Evolutionary conservation across 1,140 invertebrate species (phyloP).

Genomic region (Cyclargus thomasi): DNA sequence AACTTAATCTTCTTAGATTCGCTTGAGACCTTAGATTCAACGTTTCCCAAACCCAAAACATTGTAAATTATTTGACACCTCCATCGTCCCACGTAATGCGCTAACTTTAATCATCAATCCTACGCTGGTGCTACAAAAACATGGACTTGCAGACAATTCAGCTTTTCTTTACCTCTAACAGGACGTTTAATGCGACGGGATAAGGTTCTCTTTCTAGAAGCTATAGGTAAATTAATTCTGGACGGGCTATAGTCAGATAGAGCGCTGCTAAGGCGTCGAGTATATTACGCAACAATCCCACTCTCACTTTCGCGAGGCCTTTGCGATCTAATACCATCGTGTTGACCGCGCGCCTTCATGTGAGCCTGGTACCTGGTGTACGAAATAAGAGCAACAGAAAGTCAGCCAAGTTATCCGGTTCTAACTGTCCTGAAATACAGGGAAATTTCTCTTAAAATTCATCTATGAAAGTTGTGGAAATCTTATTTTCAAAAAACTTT

Average conservation of each 20-base stretch:
- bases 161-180: too few relatives aligned
- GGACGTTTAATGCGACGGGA: too few relatives aligned
- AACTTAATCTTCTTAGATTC: too few relatives aligned
- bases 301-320: conserved; percentile 63
- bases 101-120: conserved; percentile 18
- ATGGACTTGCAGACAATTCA: not conserved
- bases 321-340: conserved; percentile 45
- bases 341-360: conserved; percentile 30
- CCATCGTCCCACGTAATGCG: conserved; percentile 11
- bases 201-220: too few relatives aligned
- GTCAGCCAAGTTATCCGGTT: not conserved
- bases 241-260: conserved; percentile 11
- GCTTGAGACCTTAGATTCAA: not conserved
- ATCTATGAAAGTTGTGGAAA: too few relatives aligned
- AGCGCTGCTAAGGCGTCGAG: conserved; percentile 47
- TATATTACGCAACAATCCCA: conserved; percentile 57
- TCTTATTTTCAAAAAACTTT: too few relatives aligned
- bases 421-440: too few relatives aligned
- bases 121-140: conserved; percentile 9
- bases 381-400: not conserved
- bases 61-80: conserved; percentile 19
- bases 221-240: not conserved
- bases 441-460: too few relatives aligned
- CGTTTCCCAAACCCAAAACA: conserved; percentile 14
- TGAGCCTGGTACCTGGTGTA: conserved; percentile 31